Base-by-base conservation (phyloP, 2,797 vertebrate species). In the Brachyrhaphis roseni region DNA sequence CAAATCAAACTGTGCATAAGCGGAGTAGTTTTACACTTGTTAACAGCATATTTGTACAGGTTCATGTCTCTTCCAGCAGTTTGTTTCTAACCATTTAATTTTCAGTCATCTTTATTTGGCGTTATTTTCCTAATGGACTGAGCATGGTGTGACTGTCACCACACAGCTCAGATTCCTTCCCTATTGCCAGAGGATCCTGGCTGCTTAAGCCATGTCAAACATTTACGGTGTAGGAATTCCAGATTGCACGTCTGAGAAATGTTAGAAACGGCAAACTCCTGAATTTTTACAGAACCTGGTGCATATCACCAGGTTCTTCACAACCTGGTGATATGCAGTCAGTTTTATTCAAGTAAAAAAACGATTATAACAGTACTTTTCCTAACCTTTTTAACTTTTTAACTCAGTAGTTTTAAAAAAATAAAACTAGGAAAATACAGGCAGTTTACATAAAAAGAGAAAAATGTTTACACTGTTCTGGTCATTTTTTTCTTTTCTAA, bases 1-100 rank as follows among this genome's bases (percentile, higher is more conserved):
- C 20, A 57, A 57, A 57, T 57, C n/a, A 28, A 59, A 31, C 2
- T 16, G 13, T 59, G 57, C 11, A 59, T 59, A 59, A 57, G 53
- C 53, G n/a, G 53, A 55, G 53, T 12, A 28, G 53, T 57, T 55
- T 55, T 55, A 15, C n/a, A 31, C 12, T 64, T 62, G 15, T 34
- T 36, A 64, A 64, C 62, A 64, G 62, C 16, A 76, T 53, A 87
- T 84, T 89, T 83, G 75, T 82, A 72, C 68, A 86, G 88, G 7
- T 20, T 87, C 87, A 93, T 93, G 93, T 88, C 91, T 94, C 87
- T 90, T 76, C 28, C 77, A 64, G 62, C 62, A 64, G 62, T 36
- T 64, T 20, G 31, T 20, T 34, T 36, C 7, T 0, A 62, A 64
- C 59, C 62, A 36, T 64, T 64, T 20, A 36, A 36, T 64, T 57